These are phyloP conservation scores for Oreocharis arfaki DNA, from an alignment of 2,113 vertebrate species.

Conservation along the genomic window DNA sequence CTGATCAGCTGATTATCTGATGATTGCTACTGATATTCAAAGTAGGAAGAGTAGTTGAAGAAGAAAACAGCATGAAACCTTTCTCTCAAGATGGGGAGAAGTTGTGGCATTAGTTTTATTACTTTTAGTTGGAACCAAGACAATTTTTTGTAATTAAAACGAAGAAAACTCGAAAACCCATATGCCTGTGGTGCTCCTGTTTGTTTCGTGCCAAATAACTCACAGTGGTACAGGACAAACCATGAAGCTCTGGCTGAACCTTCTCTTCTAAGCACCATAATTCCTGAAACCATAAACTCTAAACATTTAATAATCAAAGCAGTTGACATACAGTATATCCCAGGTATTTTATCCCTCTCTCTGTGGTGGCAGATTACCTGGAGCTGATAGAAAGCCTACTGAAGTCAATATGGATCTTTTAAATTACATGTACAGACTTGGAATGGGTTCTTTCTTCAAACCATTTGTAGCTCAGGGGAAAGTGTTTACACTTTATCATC, in stretches of 20 bases:
- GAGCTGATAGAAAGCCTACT: background rate
- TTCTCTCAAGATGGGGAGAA: background rate
- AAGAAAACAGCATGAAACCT: background rate
- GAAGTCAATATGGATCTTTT: background rate
- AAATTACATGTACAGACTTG: background rate
- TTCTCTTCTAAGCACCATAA: background rate
- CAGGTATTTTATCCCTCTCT: background rate
- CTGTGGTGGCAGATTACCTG: background rate
- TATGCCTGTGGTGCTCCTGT: background rate
- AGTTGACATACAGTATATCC: background rate
- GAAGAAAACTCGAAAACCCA: background rate
- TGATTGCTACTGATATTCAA: background rate
- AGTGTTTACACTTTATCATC: background rate
- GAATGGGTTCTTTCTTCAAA: conserved; percentile 25
- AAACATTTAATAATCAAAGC: background rate
- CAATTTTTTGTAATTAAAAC: background rate
- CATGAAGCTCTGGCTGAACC: background rate
- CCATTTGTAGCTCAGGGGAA: background rate
- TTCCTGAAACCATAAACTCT: background rate
- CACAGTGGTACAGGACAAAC: background rate
- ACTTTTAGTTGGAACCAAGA: background rate
- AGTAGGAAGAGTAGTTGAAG: background rate
- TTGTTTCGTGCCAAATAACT: background rate
- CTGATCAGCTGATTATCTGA: background rate
- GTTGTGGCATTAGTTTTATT: background rate